These are phyloP conservation scores for Condylura cristata DNA, from an alignment of 2,113 vertebrate genomes.

Conservation along the genomic window DNA sequence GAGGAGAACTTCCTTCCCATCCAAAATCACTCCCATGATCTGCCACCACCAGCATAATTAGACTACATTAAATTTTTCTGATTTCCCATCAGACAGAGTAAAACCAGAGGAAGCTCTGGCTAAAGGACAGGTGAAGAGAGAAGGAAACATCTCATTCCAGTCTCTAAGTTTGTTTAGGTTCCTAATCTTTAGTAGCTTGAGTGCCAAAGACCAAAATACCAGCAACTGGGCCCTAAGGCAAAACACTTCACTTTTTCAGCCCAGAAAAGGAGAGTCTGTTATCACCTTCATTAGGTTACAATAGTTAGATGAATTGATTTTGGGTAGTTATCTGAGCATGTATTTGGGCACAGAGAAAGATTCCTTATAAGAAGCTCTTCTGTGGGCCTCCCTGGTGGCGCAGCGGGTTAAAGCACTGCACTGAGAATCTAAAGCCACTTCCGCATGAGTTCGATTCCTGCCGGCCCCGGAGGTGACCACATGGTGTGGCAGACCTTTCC, in stretches of 20 bases:
- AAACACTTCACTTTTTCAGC: not conserved
- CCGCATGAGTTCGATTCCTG: too few relatives aligned
- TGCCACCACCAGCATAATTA: not conserved
- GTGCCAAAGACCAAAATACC: not conserved
- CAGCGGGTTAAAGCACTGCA: too few relatives aligned
- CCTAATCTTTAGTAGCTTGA: not conserved
- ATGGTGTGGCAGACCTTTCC: too few relatives aligned
- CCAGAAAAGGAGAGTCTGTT: not conserved
- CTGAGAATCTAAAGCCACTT: too few relatives aligned
- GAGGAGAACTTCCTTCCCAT: not conserved
- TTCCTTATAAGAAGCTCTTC: not conserved
- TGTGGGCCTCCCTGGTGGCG: too few relatives aligned
- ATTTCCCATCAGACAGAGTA: not conserved
- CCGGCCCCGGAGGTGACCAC: too few relatives aligned
- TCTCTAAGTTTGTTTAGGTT: conserved; percentile 39
- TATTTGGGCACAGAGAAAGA: not conserved
- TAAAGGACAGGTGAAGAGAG: conserved; percentile 24
- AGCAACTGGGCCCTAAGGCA: not conserved
- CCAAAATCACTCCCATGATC: not conserved
- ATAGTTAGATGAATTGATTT: not conserved
- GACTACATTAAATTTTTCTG: not conserved
- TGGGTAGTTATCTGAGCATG: not conserved
- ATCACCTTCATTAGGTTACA: not conserved
- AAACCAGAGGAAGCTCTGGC: not conserved
- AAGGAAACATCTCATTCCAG: not conserved